Percentiles rank a stretch among this genome's conserved stretches.
Conservation (phyloP, 2,113 vertebrate species). For the Blennius ocellaris region DNA sequence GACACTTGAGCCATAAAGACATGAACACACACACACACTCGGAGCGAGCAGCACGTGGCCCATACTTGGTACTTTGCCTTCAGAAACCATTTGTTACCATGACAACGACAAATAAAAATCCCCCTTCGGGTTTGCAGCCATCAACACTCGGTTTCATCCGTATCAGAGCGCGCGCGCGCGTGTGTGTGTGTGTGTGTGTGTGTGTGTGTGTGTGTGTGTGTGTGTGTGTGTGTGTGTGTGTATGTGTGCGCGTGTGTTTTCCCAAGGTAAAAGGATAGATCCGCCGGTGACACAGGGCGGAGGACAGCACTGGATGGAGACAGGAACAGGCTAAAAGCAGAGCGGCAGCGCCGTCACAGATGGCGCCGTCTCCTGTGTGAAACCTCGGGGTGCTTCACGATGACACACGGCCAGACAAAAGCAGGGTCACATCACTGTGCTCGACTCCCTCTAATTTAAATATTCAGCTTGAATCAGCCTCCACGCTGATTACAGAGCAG, state of each 20-base stretch:
- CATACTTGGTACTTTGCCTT: constrained; percentile 1
- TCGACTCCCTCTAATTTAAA: neutral
- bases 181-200: neutral
- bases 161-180: neutral
- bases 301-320: too few species aligned
- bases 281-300: neutral
- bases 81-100: constrained; percentile 65
- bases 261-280: neutral
- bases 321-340: neutral
- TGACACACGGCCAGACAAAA: neutral
- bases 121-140: neutral
- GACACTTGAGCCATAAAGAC: too few species aligned
- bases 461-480: neutral
- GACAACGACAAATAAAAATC: constrained; percentile 63
- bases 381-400: constrained; percentile 2
- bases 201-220: neutral
- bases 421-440: neutral
- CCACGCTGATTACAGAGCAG: neutral
- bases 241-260: neutral
- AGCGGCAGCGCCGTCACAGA: neutral
- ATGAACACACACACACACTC: neutral
- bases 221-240: neutral
- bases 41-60: constrained; percentile 32
- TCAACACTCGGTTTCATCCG: neutral
- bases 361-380: constrained; percentile 25